Conservation (phyloP, 2,113 vertebrate genomes). For the Chloropsis cyanopogon region DNA sequence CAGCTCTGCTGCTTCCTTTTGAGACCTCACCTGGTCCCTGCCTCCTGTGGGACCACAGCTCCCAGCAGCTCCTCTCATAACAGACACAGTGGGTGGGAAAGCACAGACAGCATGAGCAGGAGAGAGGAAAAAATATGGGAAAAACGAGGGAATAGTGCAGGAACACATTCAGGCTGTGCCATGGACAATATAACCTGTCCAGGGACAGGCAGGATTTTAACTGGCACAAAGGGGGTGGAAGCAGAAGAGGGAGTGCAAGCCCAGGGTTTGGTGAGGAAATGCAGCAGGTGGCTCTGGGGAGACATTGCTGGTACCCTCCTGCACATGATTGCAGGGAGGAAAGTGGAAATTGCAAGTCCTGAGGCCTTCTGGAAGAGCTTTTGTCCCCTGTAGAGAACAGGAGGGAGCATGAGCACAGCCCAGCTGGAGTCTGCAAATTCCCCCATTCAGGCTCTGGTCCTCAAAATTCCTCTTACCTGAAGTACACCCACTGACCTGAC, state of each 20-base stretch:
- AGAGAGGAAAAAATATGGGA: not conserved
- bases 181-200: not conserved
- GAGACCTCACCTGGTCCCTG: not conserved
- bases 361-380: not conserved
- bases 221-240: fast-evolving
- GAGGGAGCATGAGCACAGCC: not conserved
- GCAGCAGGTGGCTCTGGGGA: not conserved
- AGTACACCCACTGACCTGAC: not conserved
- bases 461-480: not conserved
- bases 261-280: not conserved
- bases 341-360: not conserved
- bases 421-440: not conserved
- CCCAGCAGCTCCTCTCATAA: not conserved
- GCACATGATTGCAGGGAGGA: not conserved
- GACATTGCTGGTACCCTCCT: not conserved
- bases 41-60: not conserved
- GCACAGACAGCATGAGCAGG: not conserved
- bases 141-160: not conserved
- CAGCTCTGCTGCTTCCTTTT: fast-evolving
- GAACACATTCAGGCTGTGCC: not conserved
- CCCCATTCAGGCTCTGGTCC: not conserved
- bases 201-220: not conserved
- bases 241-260: not conserved
- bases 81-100: not conserved
- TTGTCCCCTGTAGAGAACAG: not conserved